Base-by-base conservation (phyloP, 2,888 invertebrate species). In the Oscheius sp. region DNA sequence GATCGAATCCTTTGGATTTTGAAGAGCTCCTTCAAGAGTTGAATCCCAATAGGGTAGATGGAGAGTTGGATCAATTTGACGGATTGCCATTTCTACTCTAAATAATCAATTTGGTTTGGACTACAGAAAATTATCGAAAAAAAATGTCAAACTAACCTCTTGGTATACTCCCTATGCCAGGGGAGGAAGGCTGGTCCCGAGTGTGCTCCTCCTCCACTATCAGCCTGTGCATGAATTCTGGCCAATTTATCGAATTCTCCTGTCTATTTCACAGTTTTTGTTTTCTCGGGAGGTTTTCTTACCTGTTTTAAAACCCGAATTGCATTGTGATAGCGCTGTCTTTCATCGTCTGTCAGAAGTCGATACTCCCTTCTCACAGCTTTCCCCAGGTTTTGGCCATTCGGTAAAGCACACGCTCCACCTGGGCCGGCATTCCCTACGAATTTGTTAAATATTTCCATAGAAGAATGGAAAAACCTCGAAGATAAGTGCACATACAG, bases 31-130 rank as follows among this genome's bases (percentile, higher is more conserved):
- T 67, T 85, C 85, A 5, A 85, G 66, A 5, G 83, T 82, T 1
- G 83, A 83, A 70, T 86, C 85, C 85, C 85, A 86, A 69, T 80
- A 86, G 0, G 86, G 85, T 12, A 86, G 68, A 15, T 81, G 73
- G 1, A 85, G 82, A 20, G 63, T 69, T 0, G 82, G 78, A 6
- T 81, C 81, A 53, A 84, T 81, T 6, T 76, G 76, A 52, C 80
- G 82, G 2, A 85, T 74, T 10, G 85, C 83, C 0, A 79, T 70
- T 67, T 85, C 86, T 42, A 85, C 73, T 57, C 82, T 76, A 55
- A 71, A 57, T 6, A 4, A 3, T 52, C 29, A 4, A 57, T 55
- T 55, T 29, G 6, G 23, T 33, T 57, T n/a, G n/a, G 15, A n/a
- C 8, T 17, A n/a, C 20, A 5, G 23, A 25, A 10, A 57, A 34